Evolutionary conservation across 2,888 invertebrate species (phyloP), one percentile per base, ranked within the genome.

Genomic region (Allacma fusca): DNA sequence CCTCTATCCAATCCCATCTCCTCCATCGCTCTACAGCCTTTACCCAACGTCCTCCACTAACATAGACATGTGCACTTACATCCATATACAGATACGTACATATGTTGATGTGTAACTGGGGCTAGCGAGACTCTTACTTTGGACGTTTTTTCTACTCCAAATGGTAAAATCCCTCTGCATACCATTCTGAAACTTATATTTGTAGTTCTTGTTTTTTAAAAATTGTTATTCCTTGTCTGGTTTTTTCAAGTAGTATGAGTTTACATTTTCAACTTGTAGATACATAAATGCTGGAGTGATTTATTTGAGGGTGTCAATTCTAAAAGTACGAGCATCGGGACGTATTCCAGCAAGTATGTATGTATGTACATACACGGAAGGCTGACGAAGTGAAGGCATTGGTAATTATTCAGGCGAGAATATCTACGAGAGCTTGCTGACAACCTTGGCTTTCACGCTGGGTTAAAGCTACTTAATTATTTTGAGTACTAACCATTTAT

Each of bases 381-480:
- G 19, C 50, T 1, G n/a, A 50, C 7, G 16, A 13, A 16, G 16
- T 50, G 50, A 19, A 13, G n/a, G 50, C 16, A 12, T 50, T 13
- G 24, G 23, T 62, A 26, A 62, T 62, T 62, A 62, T 62, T 62
- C 62, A 62, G 23, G 21, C 24, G 62, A 62, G 24, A 24, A 23
- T 62, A 23, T 26, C 62, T 62, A 23, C 59, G 23, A 5, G 62
- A 62, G 62, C 62, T 12, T 26, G 62, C 62, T 62, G 62, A 62
- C 62, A 62, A 62, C 19, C 62, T 21, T 62, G n/a, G 2, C 62
- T 62, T 62, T 62, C 62, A 62, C 26, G 62, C 62, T 62, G 62
- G 62, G 62, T 23, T 62, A 62, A 62, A 26, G 62, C 62, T 62
- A 62, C 62, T 62, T 62, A 62, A 62, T 62, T 62, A 62, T 62